These are phyloP conservation scores for Serrognathus titanus DNA, from an alignment of 2,888 invertebrate genomes.

Conservation along the genomic window DNA sequence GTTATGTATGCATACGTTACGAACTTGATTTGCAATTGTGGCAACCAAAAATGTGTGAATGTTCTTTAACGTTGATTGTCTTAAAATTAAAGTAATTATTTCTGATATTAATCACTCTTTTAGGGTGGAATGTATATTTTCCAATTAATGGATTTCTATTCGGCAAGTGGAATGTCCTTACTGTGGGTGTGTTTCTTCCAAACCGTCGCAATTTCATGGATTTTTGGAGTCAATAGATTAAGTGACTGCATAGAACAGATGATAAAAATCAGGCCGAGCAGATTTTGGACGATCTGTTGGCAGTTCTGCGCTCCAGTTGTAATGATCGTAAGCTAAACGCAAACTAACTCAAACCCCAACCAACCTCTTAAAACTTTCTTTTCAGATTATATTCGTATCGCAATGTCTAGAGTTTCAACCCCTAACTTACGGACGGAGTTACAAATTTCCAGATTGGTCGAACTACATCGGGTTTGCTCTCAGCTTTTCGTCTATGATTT, in stretches of 20 bases:
- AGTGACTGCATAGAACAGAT: conserved; percentile 61
- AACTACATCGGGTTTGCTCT: conserved; percentile 58
- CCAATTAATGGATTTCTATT: conserved; percentile 78
- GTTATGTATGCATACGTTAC: too few species aligned
- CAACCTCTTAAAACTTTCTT: conserved; percentile 20
- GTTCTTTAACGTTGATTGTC: too few species aligned
- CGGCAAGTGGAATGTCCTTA: conserved; percentile 58
- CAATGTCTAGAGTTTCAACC: conserved; percentile 59
- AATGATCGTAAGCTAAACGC: conserved; percentile 53
- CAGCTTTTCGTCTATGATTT: conserved; percentile 63
- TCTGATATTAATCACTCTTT: conserved; percentile 23
- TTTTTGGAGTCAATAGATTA: conserved; percentile 58
- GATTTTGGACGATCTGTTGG: conserved; percentile 60
- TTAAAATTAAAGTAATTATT: neutral
- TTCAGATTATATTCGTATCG: conserved; percentile 61
- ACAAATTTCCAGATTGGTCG: conserved; percentile 61
- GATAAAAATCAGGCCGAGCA: conserved; percentile 56
- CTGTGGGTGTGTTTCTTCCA: conserved; percentile 62
- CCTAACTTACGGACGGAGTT: conserved; percentile 54
- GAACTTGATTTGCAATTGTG: too few species aligned
- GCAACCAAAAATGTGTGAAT: too few species aligned
- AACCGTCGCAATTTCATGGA: conserved; percentile 59
- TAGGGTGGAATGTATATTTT: conserved; percentile 89
- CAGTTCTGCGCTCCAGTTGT: conserved; percentile 57
- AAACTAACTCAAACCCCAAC: neutral